These are phyloP conservation scores for Leptinotarsa lineolata DNA, from an alignment of 1,140 invertebrate species.

Conservation along the genomic window DNA sequence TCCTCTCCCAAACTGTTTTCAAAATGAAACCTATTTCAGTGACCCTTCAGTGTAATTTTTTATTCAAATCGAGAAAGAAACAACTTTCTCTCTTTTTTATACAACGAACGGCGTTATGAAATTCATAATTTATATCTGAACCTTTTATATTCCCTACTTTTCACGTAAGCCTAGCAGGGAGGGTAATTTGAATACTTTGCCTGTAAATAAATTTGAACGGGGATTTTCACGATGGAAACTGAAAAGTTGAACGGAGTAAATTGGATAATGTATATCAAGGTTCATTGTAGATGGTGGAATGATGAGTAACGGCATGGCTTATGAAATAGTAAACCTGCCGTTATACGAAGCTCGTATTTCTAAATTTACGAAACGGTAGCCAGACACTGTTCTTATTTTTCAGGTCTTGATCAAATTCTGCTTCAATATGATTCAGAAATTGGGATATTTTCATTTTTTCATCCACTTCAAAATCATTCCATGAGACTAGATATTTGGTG, in stretches of 20 bases:
- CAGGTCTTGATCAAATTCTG: background rate
- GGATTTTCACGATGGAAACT: constrained; percentile 3
- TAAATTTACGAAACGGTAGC: background rate
- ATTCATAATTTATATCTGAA: background rate
- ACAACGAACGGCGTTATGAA: background rate
- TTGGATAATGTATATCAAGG: background rate
- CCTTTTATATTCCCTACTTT: constrained; percentile 1
- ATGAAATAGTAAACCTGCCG: background rate
- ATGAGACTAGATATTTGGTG: too few species aligned
- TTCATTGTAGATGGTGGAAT: background rate
- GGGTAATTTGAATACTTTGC: constrained; percentile 8
- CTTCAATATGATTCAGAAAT: background rate
- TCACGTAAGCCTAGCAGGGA: background rate
- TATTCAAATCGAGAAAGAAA: background rate
- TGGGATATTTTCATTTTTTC: too few species aligned
- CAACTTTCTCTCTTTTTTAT: background rate
- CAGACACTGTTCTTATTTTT: background rate
- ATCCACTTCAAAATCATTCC: too few species aligned
- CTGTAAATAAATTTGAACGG: constrained; percentile 3
- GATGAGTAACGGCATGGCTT: background rate
- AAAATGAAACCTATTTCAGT: too few species aligned
- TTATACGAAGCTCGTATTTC: background rate
- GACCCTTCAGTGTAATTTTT: background rate
- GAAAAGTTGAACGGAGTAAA: background rate
- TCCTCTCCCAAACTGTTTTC: too few species aligned